Evolutionary conservation across 2,113 vertebrate species (phyloP).

Genomic region (Stercorarius parasiticus): DNA sequence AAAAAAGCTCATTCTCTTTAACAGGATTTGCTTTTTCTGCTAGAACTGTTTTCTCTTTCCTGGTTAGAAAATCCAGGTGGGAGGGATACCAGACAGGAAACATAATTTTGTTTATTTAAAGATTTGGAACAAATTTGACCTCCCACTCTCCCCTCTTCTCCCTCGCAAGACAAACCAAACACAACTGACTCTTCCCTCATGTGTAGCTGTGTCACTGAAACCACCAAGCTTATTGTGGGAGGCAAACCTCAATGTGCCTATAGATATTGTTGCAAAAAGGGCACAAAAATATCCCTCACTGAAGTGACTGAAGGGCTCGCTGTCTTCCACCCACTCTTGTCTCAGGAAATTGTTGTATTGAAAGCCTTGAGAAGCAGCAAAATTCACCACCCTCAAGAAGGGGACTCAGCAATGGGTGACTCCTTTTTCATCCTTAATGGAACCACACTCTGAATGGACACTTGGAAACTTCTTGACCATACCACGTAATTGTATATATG

Average conservation of each 20-base stretch:
- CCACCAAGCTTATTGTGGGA: background rate
- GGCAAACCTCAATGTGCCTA: background rate
- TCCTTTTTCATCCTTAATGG: background rate
- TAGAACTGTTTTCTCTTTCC: background rate
- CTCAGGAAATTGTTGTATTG: background rate
- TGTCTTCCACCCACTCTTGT: background rate
- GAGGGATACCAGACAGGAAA: background rate
- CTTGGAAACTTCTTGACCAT: background rate
- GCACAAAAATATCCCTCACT: background rate
- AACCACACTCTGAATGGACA: background rate
- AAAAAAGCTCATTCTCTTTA: background rate
- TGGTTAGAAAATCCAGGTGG: background rate
- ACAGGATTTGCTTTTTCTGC: background rate
- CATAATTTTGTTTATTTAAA: background rate
- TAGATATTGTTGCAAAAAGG: background rate
- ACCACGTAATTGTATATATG: background rate
- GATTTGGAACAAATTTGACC: background rate
- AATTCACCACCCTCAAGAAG: background rate
- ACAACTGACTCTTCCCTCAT: background rate
- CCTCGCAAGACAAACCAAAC: background rate
- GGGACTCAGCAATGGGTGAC: background rate
- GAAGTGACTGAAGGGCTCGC: background rate
- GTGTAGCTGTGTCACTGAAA: background rate
- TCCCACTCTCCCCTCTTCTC: background rate
- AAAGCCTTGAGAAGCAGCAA: background rate